Conservation (phyloP, 2,888 invertebrate species). For the Stenchaetothrips biformis region DNA sequence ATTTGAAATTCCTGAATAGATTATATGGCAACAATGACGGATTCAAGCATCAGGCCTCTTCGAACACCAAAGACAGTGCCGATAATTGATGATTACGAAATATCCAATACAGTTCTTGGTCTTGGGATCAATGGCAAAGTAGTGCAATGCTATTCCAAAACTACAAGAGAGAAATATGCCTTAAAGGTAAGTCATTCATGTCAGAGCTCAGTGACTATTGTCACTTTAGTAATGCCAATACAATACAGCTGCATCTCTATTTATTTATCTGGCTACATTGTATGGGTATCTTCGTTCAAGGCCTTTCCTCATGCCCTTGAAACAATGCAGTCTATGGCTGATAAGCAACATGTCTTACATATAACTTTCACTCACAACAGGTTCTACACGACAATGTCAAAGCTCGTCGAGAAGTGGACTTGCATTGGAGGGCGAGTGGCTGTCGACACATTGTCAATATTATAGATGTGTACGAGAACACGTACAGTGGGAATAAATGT, state of each 20-base stretch:
- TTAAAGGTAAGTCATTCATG: constrained; percentile 65
- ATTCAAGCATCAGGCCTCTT: background rate
- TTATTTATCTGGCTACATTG: background rate
- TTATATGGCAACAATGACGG: background rate
- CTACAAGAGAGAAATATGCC: constrained; percentile 75
- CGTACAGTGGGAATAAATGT: constrained; percentile 86
- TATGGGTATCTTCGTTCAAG: background rate
- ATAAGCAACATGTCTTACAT: background rate
- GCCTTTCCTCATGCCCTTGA: background rate
- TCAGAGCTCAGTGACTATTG: constrained; percentile 12
- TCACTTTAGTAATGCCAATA: constrained; percentile 11
- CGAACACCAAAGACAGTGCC: constrained; percentile 66
- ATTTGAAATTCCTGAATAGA: background rate
- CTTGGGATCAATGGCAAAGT: constrained; percentile 99
- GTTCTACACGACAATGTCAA: constrained; percentile 87
- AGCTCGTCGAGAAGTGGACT: constrained; percentile 88
- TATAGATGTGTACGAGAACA: constrained; percentile 93
- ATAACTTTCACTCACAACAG: constrained; percentile 45
- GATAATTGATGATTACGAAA: constrained; percentile 85
- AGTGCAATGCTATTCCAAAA: constrained; percentile 82
- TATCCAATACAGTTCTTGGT: constrained; percentile 88
- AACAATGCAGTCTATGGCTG: background rate
- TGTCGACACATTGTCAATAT: constrained; percentile 91
- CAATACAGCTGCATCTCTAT: background rate
- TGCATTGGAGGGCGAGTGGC: constrained; percentile 89